Conservation (phyloP, 2,113 vertebrate genomes). For the Hirundichthys speculiger region DNA sequence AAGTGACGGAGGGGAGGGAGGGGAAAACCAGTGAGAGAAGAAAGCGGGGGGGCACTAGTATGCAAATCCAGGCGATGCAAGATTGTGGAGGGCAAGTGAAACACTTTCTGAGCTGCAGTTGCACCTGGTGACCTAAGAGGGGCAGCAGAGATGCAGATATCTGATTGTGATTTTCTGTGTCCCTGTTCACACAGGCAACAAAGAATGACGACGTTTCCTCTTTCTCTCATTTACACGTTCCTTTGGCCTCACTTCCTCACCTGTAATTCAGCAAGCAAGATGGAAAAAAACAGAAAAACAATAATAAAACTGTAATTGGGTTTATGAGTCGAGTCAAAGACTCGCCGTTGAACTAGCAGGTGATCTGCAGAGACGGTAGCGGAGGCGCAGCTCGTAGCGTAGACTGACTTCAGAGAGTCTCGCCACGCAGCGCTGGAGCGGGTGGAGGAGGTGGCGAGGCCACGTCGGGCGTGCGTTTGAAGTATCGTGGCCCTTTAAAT, state of each 20-base stretch:
- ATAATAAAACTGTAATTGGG: not conserved
- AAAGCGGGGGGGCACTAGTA: too few species aligned
- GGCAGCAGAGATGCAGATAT: slow-evolving; percentile 80
- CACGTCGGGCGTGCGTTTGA: slow-evolving; percentile 29
- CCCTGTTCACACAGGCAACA: slow-evolving; percentile 37
- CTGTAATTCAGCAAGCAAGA: slow-evolving; percentile 12
- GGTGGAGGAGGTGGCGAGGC: slow-evolving; percentile 38
- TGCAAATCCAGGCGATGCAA: too few species aligned
- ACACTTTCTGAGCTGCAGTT: slow-evolving; percentile 51
- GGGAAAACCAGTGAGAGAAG: too few species aligned
- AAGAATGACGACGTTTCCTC: slow-evolving; percentile 29
- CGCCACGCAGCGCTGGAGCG: slow-evolving; percentile 41
- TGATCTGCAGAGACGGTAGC: slow-evolving; percentile 66
- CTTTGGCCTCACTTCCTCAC: not conserved
- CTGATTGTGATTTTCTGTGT: slow-evolving; percentile 32
- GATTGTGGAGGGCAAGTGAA: too few species aligned
- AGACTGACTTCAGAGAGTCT: slow-evolving; percentile 60
- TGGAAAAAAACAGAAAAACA: not conserved
- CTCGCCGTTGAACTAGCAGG: slow-evolving; percentile 51
- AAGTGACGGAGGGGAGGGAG: not conserved
- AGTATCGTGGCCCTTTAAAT: slow-evolving; percentile 41
- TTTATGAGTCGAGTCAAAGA: slow-evolving; percentile 40
- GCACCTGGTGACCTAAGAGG: slow-evolving; percentile 67
- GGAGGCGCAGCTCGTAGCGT: slow-evolving; percentile 64
- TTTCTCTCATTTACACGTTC: slow-evolving; percentile 5